Conservation (phyloP, 2,888 invertebrate species). For the Brachyptera putata region DNA sequence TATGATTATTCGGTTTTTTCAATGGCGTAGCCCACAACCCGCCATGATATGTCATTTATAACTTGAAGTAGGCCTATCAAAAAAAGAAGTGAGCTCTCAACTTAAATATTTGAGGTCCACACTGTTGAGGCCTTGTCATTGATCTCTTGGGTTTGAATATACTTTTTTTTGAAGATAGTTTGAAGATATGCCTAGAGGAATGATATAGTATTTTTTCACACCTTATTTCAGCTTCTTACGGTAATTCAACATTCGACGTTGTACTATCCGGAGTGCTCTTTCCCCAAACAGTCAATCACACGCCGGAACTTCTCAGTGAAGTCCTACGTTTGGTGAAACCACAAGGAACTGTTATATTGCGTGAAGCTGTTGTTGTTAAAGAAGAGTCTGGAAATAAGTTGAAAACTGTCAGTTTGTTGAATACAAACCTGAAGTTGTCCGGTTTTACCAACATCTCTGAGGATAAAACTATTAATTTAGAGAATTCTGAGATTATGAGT, state of each 20-base stretch:
- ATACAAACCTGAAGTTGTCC: constrained; percentile 56
- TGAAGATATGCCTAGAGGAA: neutral
- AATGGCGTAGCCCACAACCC: too few species aligned
- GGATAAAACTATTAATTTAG: constrained; percentile 39
- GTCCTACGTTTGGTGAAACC: constrained; percentile 60
- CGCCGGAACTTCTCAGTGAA: constrained; percentile 49
- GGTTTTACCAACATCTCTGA: constrained; percentile 54
- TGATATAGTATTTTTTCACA: neutral
- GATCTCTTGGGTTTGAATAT: neutral
- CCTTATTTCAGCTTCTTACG: constrained; percentile 53
- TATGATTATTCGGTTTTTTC: too few species aligned
- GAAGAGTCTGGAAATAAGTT: constrained; percentile 37
- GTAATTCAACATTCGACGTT: constrained; percentile 57
- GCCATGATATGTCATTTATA: too few species aligned
- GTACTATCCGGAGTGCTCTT: constrained; percentile 53
- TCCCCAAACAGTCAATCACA: constrained; percentile 47
- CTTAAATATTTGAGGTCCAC: neutral
- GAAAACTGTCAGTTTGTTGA: constrained; percentile 38
- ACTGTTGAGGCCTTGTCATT: neutral
- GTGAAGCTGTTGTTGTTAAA: constrained; percentile 40
- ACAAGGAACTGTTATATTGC: constrained; percentile 54
- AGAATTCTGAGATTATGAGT: constrained; percentile 32
- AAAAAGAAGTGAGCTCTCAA: too few species aligned
- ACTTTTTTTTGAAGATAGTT: neutral
- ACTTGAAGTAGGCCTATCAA: too few species aligned